Conservation (phyloP, 1,140 invertebrate genomes). For the Heliconius congener region DNA sequence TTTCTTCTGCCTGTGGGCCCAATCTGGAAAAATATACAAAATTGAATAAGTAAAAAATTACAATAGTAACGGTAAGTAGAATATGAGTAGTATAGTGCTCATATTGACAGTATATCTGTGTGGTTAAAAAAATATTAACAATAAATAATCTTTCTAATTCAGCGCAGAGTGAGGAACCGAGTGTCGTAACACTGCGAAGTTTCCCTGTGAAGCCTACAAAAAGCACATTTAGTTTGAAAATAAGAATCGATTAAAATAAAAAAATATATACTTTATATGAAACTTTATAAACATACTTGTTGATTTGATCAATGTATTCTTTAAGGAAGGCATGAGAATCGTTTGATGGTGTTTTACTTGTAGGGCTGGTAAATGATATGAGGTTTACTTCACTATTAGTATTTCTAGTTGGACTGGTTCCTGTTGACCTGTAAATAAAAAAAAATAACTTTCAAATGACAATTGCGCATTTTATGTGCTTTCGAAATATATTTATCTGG, state of each 20-base stretch:
- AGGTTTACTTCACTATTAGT: slow-evolving; percentile 83
- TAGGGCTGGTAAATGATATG: slow-evolving; percentile 88
- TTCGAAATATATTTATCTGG: neutral
- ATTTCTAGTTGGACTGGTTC: slow-evolving; percentile 74
- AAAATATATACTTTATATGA: neutral
- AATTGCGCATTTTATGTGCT: neutral
- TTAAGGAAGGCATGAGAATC: slow-evolving; percentile 79
- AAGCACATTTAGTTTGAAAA: neutral
- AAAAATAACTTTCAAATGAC: neutral
- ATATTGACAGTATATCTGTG: no score
- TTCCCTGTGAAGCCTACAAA: neutral
- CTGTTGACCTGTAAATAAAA: slow-evolving; percentile 68
- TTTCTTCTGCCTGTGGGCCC: slow-evolving; percentile 69
- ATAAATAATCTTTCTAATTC: no score
- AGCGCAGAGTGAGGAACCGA: no score
- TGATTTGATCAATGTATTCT: slow-evolving; percentile 82
- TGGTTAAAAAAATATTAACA: no score
- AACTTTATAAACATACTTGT: slow-evolving; percentile 56
- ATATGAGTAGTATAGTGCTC: neutral
- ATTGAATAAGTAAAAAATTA: neutral
- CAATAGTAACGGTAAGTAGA: neutral
- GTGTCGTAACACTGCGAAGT: no score
- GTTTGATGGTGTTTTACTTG: slow-evolving; percentile 72
- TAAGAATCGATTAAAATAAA: neutral
- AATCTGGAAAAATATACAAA: slow-evolving; percentile 60